These are phyloP conservation scores for Xerus inauris DNA, from an alignment of 2,113 vertebrate species.

Conservation along the genomic window DNA sequence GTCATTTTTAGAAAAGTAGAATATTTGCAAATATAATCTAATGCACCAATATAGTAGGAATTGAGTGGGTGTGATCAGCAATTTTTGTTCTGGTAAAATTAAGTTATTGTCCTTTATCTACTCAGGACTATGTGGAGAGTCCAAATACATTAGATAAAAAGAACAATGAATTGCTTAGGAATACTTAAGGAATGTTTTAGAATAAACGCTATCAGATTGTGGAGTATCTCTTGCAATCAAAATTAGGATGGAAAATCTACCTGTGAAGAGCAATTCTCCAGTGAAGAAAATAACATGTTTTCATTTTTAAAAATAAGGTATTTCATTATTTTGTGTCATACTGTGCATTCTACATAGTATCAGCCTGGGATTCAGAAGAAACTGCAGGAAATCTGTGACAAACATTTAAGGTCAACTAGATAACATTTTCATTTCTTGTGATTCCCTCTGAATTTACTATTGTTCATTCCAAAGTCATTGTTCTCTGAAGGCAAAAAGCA, in stretches of 20 bases:
- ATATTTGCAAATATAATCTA: conserved; percentile 75
- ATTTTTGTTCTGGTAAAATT: conserved; percentile 73
- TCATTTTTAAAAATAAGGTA: conserved; percentile 55
- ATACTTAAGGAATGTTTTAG: conserved; percentile 72
- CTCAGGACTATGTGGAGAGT: conserved; percentile 44
- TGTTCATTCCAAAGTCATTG: conserved; percentile 77
- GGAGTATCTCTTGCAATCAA: conserved; percentile 56
- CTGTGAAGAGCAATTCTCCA: conserved; percentile 56
- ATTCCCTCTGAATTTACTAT: conserved; percentile 74
- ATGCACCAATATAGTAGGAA: conserved; percentile 66
- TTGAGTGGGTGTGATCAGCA: conserved; percentile 60
- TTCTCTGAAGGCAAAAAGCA: conserved; percentile 63
- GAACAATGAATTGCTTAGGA: conserved; percentile 75
- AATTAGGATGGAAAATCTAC: conserved; percentile 64
- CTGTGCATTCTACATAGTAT: conserved; percentile 21
- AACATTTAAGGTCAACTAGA: conserved; percentile 77
- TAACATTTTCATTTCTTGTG: conserved; percentile 68
- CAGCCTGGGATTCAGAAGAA: conserved; percentile 58
- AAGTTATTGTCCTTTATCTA: neutral
- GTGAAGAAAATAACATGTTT: conserved; percentile 73
- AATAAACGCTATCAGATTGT: conserved; percentile 75
- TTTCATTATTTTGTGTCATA: conserved; percentile 75
- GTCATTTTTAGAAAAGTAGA: conserved; percentile 77
- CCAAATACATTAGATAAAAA: conserved; percentile 76
- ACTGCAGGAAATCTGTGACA: conserved; percentile 64